Evolutionary conservation across 2,797 vertebrate genomes (phyloP).

Genomic region (Anisognathus igniventris): DNA sequence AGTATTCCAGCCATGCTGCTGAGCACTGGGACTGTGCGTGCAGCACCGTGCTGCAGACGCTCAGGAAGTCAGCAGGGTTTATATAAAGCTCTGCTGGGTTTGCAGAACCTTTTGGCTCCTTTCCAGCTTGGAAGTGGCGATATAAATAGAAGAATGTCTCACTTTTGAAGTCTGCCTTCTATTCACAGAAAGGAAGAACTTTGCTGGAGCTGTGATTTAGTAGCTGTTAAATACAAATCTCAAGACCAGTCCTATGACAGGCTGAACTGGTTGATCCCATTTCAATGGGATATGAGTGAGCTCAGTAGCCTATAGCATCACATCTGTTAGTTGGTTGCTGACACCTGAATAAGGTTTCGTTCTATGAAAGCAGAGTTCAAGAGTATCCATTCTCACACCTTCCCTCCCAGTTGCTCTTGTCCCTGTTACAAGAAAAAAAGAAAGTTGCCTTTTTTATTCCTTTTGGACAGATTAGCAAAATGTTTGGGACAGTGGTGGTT

Average conservation of each 20-base stretch:
- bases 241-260: background rate
- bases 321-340: background rate
- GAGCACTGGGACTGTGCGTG: accelerated
- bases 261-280: background rate
- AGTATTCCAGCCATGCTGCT: background rate
- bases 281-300: background rate
- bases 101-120: background rate
- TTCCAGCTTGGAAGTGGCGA: background rate
- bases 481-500: constrained; percentile 89
- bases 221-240: background rate
- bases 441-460: background rate
- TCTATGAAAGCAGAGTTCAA: background rate
- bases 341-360: background rate
- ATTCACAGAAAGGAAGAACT: background rate
- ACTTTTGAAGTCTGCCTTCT: constrained; percentile 27
- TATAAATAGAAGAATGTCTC: constrained; percentile 42
- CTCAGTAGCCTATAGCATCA: background rate
- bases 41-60: background rate
- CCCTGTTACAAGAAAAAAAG: background rate
- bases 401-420: background rate
- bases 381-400: background rate
- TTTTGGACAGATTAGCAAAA: constrained; percentile 62
- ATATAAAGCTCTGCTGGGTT: constrained; percentile 23
- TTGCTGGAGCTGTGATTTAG: background rate
- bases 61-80: constrained; percentile 11